Evolutionary conservation across 2,888 invertebrate species (phyloP).

Genomic region (Ypsolopha scabrella): DNA sequence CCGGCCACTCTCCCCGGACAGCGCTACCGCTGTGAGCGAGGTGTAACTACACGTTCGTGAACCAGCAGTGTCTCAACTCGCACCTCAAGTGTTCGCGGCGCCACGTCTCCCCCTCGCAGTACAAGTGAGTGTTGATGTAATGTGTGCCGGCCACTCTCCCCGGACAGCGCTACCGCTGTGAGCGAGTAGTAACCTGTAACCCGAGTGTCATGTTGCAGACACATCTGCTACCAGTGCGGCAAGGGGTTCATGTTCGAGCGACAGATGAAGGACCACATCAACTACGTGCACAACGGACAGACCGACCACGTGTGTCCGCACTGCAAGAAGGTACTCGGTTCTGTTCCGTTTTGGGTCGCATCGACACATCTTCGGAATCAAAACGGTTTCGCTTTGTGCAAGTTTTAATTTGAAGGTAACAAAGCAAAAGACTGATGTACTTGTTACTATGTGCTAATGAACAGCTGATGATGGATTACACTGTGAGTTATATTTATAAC

Average conservation of each 20-base stretch:
- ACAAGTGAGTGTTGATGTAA: neutral
- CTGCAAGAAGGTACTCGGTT: constrained; percentile 1
- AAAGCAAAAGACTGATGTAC: neutral
- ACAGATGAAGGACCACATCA: constrained; percentile 1
- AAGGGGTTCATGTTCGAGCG: constrained; percentile 3
- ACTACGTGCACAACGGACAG: constrained; percentile 2
- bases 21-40: neutral
- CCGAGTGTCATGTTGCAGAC: neutral
- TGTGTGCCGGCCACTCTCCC: neutral
- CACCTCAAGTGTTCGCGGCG: too few relatives aligned
- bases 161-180: neutral
- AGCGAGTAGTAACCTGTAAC: neutral
- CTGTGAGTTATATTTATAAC: too few relatives aligned
- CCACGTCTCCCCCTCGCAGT: neutral
- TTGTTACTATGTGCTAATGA: too few relatives aligned
- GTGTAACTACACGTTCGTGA: too few relatives aligned
- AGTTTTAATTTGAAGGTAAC: too few relatives aligned
- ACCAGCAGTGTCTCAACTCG: too few relatives aligned
- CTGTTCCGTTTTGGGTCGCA: neutral
- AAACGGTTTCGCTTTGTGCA: too few relatives aligned
- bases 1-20: neutral
- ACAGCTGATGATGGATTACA: too few relatives aligned
- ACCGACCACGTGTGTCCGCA: constrained; percentile 2
- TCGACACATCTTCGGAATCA: too few relatives aligned
- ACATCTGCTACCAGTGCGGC: constrained; percentile 3